Evolutionary conservation across 2,888 invertebrate species (phyloP).

Genomic region (Thysanoteuthis rhombus): DNA sequence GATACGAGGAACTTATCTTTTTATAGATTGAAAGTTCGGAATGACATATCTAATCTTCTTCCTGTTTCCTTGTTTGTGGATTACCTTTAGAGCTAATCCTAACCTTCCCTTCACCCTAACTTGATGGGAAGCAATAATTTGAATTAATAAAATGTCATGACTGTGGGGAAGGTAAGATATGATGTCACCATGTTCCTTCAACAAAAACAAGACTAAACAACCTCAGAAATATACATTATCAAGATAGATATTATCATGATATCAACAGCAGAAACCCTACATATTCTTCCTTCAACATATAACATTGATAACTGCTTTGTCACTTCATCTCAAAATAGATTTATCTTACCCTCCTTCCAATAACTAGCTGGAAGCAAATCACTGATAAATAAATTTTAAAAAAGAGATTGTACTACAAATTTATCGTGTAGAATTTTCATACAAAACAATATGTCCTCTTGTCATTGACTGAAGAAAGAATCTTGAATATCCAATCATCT

Average conservation of each 20-base stretch:
- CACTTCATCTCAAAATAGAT: background rate
- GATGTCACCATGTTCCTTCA: background rate
- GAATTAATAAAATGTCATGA: background rate
- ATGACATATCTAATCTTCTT: background rate
- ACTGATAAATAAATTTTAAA: background rate
- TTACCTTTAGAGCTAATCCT: background rate
- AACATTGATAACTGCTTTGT: background rate
- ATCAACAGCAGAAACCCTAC: background rate
- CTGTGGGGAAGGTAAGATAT: background rate
- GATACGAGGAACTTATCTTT: background rate
- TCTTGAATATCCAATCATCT: background rate
- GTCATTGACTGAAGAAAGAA: background rate
- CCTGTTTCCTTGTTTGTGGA: background rate
- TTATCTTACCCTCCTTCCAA: background rate
- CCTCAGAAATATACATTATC: background rate
- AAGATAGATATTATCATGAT: background rate
- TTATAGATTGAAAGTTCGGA: background rate
- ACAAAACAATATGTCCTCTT: conserved; percentile 12
- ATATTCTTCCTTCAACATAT: background rate
- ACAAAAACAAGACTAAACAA: background rate
- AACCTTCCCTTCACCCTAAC: background rate
- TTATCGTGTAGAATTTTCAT: background rate
- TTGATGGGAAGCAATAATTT: background rate
- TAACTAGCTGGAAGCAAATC: background rate
- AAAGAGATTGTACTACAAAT: background rate